Percentiles rank a stretch among this genome's conserved stretches.
These are phyloP conservation scores for Anorthoa munda DNA, from an alignment of 2,888 invertebrate species.

Conservation along the genomic window DNA sequence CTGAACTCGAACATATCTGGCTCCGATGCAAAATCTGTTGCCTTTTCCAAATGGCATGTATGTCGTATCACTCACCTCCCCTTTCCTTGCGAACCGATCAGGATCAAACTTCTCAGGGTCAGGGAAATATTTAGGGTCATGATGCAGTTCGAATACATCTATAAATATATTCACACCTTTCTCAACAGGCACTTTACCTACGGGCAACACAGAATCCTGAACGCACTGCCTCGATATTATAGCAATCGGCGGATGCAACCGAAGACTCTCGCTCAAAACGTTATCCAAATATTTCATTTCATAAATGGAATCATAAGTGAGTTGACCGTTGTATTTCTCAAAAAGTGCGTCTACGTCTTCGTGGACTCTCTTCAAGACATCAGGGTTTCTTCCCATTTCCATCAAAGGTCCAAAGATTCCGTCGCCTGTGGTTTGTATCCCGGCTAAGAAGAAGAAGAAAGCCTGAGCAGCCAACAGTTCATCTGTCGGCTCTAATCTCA, in stretches of 20 bases:
- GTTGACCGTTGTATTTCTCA: constrained; percentile 43
- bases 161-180: constrained; percentile 77
- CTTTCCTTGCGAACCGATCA: constrained; percentile 77
- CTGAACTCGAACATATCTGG: constrained; percentile 77
- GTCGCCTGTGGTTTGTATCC: constrained; percentile 76
- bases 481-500: constrained; percentile 78
- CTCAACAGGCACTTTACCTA: constrained; percentile 77
- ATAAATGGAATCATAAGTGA: constrained; percentile 65
- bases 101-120: constrained; percentile 86
- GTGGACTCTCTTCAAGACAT: constrained; percentile 68
- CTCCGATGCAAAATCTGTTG: constrained; percentile 84
- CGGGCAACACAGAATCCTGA: constrained; percentile 75
- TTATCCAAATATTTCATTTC: constrained; percentile 79
- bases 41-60: constrained; percentile 87
- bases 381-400: constrained; percentile 76
- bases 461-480: constrained; percentile 67
- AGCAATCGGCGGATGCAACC: constrained; percentile 79
- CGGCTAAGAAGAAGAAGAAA: constrained; percentile 73
- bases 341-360: constrained; percentile 56
- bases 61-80: constrained; percentile 69
- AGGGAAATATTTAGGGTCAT: constrained; percentile 82
- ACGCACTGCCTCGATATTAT: constrained; percentile 73
- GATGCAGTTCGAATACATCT: constrained; percentile 80
- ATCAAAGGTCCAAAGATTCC: constrained; percentile 70
- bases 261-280: constrained; percentile 75